Conservation (phyloP, 1,140 invertebrate species). For the Drosophila varians region DNA sequence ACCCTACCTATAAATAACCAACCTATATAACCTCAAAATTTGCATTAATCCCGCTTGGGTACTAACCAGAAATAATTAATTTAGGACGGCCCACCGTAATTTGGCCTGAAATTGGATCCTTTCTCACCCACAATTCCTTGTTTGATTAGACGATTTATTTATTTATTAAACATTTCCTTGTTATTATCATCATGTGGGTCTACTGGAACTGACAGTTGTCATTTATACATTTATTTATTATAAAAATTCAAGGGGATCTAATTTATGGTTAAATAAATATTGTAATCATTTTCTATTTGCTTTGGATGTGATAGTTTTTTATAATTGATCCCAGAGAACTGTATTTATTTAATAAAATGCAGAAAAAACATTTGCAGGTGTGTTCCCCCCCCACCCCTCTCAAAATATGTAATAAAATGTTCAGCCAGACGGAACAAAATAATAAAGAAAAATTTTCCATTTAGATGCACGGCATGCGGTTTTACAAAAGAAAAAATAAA, state of each 20-base stretch:
- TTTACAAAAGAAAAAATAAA: background rate
- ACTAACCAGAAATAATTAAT: slow-evolving; percentile 13
- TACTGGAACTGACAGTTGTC: too few relatives aligned
- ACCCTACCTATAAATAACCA: too few relatives aligned
- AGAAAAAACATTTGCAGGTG: slow-evolving; percentile 22
- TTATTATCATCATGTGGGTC: slow-evolving; percentile 13
- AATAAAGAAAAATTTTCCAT: slow-evolving; percentile 44
- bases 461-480: slow-evolving; percentile 33
- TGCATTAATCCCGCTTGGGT: background rate
- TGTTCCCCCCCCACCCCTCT: background rate
- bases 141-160: slow-evolving; percentile 31
- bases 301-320: slow-evolving; percentile 2
- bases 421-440: slow-evolving; percentile 6
- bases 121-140: background rate
- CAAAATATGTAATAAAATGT: slow-evolving; percentile 9
- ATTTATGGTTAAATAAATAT: too few relatives aligned
- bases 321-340: slow-evolving; percentile 39
- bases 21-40: too few relatives aligned
- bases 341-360: slow-evolving; percentile 50
- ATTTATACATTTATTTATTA: slow-evolving; percentile 41
- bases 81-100: background rate
- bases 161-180: slow-evolving; percentile 37
- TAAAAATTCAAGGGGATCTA: too few relatives aligned
- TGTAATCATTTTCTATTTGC: background rate
- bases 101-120: slow-evolving; percentile 1